A percentile compares a stretch with the other conserved stretches of the same genome.
Conservation (phyloP, 2,888 invertebrate species). For the Cryptus armator region DNA sequence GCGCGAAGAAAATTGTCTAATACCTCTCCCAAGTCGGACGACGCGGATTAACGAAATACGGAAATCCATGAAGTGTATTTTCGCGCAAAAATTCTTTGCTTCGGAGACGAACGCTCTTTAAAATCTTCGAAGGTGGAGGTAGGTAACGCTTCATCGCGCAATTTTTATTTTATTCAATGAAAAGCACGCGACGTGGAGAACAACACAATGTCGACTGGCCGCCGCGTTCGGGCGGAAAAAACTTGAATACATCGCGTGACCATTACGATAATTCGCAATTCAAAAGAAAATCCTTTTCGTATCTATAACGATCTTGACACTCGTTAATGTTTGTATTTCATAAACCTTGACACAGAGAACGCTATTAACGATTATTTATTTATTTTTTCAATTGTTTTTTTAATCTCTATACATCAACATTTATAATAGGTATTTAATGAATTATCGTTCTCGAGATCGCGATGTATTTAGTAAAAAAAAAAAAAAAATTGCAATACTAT, state of each 20-base stretch:
- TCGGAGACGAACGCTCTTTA: slow-evolving; percentile 72
- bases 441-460: too few species aligned
- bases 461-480: too few species aligned
- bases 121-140: slow-evolving; percentile 68
- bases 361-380: not conserved
- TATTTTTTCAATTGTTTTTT: too few species aligned
- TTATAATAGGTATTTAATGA: too few species aligned
- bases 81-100: slow-evolving; percentile 76
- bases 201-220: slow-evolving; percentile 3
- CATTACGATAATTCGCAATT: not conserved
- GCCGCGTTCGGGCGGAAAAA: not conserved
- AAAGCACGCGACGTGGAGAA: not conserved
- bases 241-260: slow-evolving; percentile 1
- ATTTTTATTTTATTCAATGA: not conserved
- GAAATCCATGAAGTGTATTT: slow-evolving; percentile 90
- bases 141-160: slow-evolving; percentile 58
- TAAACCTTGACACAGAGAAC: not conserved
- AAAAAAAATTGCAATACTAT: slow-evolving; percentile 1
- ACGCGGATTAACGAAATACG: slow-evolving; percentile 91
- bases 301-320: not conserved
- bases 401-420: too few species aligned
- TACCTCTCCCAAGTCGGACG: slow-evolving; percentile 92
- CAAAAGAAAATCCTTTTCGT: not conserved
- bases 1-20: not conserved
- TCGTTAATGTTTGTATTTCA: not conserved